These are phyloP conservation scores for Lamellibrachia columna DNA, from an alignment of 2,888 invertebrate species.

Conservation along the genomic window DNA sequence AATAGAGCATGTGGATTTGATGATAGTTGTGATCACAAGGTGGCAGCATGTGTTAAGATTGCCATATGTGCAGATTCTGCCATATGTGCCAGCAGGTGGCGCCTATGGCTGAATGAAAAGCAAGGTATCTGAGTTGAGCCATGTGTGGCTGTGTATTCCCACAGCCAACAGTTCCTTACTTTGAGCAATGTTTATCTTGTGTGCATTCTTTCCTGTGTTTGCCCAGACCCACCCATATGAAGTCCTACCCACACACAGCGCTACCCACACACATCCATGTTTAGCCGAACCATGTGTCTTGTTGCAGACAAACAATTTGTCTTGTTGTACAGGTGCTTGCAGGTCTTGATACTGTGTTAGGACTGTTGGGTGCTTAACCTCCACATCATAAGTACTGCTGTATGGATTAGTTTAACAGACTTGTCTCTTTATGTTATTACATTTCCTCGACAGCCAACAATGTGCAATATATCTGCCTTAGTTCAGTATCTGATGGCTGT, in stretches of 20 bases:
- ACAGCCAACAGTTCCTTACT: not conserved
- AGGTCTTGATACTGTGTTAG: not conserved
- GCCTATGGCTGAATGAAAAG: not conserved
- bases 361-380: not conserved
- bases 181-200: not conserved
- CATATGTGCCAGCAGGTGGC: not conserved
- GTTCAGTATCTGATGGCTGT: not conserved
- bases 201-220: not conserved
- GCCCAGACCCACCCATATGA: not conserved
- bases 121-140: not conserved
- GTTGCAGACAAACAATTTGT: not conserved
- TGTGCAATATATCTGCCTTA: not conserved
- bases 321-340: not conserved
- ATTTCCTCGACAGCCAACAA: not conserved
- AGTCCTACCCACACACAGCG: not conserved
- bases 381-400: not conserved
- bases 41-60: not conserved
- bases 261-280: not conserved
- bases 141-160: not conserved
- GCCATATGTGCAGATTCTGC: not conserved
- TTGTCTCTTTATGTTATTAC: not conserved
- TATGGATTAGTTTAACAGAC: not conserved
- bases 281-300: not conserved
- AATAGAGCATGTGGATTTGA: not conserved
- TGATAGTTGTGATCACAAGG: not conserved